A percentile compares a stretch with the other conserved stretches of the same genome.
These are phyloP conservation scores for Drosophila subsilvestris DNA, from an alignment of 2,888 invertebrate genomes.

Conservation along the genomic window DNA sequence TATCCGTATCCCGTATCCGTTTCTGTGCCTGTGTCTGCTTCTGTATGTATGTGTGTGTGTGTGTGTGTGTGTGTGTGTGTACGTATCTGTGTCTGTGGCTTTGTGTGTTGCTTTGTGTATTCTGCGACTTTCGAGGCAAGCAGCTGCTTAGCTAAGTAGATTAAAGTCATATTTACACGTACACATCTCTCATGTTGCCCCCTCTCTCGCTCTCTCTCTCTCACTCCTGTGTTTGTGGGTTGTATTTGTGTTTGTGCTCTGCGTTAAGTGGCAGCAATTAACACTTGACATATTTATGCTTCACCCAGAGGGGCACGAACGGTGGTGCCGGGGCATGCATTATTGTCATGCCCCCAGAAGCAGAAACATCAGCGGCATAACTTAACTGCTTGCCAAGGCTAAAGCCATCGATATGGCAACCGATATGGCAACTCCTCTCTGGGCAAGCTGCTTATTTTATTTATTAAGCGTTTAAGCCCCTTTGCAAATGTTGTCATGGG, in stretches of 20 bases:
- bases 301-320: conserved; percentile 23
- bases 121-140: conserved; percentile 48
- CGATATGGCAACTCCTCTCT: conserved; percentile 48
- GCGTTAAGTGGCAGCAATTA: conserved; percentile 78
- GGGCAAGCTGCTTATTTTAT: conserved; percentile 70
- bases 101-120: conserved; percentile 57
- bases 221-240: conserved; percentile 42
- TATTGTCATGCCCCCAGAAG: conserved; percentile 47
- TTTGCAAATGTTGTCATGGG: conserved; percentile 9
- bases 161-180: conserved; percentile 76
- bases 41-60: too few species aligned
- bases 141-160: conserved; percentile 74
- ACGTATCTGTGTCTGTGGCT: conserved; percentile 18
- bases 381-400: conserved; percentile 37
- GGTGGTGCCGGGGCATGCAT: conserved; percentile 50
- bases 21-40: conserved; percentile 20
- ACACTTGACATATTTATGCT: conserved; percentile 81
- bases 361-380: conserved; percentile 18
- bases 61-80: conserved; percentile 13
- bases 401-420: conserved; percentile 39
- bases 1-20: neutral
- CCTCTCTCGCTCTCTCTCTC: conserved; percentile 14
- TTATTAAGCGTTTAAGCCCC: conserved; percentile 68
- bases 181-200: conserved; percentile 49
- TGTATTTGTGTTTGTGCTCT: conserved; percentile 69